Percentiles rank a stretch among this genome's conserved stretches.
Conservation (phyloP, 1,140 invertebrate genomes). For the Nymphalis io region DNA sequence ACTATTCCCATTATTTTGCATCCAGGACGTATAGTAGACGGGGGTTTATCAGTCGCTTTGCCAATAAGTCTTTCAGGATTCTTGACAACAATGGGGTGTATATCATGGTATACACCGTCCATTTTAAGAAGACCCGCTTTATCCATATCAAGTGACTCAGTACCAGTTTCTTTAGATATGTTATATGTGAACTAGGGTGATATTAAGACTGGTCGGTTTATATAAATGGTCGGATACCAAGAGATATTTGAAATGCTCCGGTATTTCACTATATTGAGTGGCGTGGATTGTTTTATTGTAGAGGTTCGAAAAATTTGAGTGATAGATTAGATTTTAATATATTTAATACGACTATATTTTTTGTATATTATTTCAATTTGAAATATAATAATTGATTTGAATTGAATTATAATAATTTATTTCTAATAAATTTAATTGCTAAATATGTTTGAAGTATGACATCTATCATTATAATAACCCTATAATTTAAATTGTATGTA, state of each 20-base stretch:
- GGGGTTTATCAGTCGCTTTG: conserved; percentile 46
- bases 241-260: conserved; percentile 43
- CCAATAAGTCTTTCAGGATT: conserved; percentile 41
- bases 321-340: too few relatives aligned
- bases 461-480: too few relatives aligned
- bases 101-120: conserved; percentile 35
- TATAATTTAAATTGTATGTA: too few relatives aligned
- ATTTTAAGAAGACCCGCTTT: conserved; percentile 34
- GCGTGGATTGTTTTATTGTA: conserved; percentile 28
- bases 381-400: too few relatives aligned
- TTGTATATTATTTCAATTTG: too few relatives aligned
- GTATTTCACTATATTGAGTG: conserved; percentile 39
- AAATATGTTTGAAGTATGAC: too few relatives aligned
- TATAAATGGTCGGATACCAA: conserved; percentile 39
- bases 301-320: background rate
- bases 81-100: conserved; percentile 45
- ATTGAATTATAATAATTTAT: too few relatives aligned
- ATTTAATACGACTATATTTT: too few relatives aligned
- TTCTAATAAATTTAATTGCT: too few relatives aligned
- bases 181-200: conserved; percentile 21
- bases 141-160: conserved; percentile 22
- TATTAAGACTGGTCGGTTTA: conserved; percentile 38
- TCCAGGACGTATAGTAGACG: conserved; percentile 34
- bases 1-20: conserved; percentile 49
- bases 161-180: conserved; percentile 25